Evolutionary conservation across 2,113 vertebrate species (phyloP).

Genomic region (Sturnus vulgaris): DNA sequence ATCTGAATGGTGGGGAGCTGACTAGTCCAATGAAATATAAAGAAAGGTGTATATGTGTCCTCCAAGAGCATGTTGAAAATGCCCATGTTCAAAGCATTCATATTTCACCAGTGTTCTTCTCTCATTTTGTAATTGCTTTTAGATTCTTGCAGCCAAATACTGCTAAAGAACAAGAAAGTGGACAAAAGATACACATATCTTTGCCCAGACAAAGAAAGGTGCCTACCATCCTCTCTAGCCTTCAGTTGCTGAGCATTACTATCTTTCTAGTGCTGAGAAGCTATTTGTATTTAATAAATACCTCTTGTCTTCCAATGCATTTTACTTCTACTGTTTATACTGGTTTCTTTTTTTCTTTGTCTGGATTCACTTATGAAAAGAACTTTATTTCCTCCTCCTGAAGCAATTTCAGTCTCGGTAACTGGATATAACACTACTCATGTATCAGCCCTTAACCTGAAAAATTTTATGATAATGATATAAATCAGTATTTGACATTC

Average conservation of each 20-base stretch:
- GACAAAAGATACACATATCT: neutral
- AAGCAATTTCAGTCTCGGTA: neutral
- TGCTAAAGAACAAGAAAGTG: neutral
- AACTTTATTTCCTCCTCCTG: neutral
- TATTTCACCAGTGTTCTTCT: neutral
- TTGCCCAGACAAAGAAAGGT: neutral
- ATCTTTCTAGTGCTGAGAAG: neutral
- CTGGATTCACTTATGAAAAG: neutral
- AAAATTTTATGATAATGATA: neutral
- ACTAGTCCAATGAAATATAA: neutral
- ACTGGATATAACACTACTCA: neutral
- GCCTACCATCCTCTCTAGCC: neutral
- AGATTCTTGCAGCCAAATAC: neutral
- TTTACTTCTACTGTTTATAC: neutral
- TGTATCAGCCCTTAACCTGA: neutral
- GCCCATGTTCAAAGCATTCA: neutral
- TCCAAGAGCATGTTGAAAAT: neutral
- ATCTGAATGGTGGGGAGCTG: neutral
- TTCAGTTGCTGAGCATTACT: neutral
- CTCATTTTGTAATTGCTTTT: neutral
- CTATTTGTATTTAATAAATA: slow-evolving; percentile 44
- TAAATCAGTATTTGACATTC: neutral
- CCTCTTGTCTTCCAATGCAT: slow-evolving; percentile 10
- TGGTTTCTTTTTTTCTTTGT: neutral
- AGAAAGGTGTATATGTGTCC: neutral